phyloP scores from a whole-genome alignment of 2,113 vertebrate species.

The Murina feae region DNA sequence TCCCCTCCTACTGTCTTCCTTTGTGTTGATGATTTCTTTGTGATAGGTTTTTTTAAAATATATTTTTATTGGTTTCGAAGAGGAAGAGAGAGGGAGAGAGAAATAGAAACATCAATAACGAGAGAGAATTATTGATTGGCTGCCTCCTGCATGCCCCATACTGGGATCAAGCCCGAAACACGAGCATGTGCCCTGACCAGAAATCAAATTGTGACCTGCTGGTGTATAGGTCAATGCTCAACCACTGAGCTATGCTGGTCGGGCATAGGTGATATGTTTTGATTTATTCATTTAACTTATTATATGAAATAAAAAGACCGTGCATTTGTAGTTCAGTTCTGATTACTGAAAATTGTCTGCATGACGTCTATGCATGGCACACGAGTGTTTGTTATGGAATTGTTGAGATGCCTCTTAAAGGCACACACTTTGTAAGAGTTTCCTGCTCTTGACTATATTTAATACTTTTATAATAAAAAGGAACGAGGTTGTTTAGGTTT shows the following conservation, averaged over 20 bases:
- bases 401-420: neutral
- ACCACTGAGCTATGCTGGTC: too few species aligned
- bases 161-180: too few species aligned
- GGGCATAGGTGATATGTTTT: neutral
- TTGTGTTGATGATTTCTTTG: too few species aligned
- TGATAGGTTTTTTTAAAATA: too few species aligned
- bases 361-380: neutral
- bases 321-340: conserved; percentile 56
- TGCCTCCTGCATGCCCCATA: too few species aligned
- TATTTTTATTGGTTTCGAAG: too few species aligned
- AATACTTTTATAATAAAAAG: conserved; percentile 18
- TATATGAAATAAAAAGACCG: conserved; percentile 73
- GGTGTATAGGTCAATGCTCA: too few species aligned
- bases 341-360: neutral
- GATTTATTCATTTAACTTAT: conserved; percentile 43
- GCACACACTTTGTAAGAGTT: neutral
- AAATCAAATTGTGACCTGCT: too few species aligned
- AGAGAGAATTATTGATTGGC: too few species aligned
- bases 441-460: neutral
- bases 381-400: neutral
- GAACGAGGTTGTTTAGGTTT: neutral
- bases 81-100: too few species aligned
- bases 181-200: neutral
- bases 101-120: too few species aligned
- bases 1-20: too few species aligned